Conservation (phyloP, 2,797 vertebrate genomes). For the Myotis vivesi region DNA sequence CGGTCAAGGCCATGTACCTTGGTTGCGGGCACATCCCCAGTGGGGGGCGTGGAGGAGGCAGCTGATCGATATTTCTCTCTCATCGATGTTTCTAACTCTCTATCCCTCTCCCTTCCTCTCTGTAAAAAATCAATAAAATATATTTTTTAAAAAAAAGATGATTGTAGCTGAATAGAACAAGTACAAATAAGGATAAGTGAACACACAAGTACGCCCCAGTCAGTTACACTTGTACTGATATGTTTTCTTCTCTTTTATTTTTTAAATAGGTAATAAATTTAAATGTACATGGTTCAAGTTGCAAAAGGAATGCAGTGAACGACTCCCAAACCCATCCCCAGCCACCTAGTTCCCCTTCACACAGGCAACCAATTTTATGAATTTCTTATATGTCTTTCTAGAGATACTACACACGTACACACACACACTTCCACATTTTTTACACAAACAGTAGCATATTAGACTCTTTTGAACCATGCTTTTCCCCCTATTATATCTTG, state of each 20-base stretch:
- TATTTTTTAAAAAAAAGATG: no score
- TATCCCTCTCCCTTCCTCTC: no score
- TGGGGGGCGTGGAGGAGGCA: no score
- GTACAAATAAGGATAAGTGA: background rate
- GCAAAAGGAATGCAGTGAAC: background rate
- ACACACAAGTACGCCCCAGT: background rate
- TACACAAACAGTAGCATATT: background rate
- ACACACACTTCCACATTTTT: background rate
- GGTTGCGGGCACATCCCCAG: no score
- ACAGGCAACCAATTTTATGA: background rate
- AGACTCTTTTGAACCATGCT: background rate
- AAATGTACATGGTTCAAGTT: background rate
- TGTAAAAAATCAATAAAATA: no score
- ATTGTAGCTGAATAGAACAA: background rate
- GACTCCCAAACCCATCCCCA: background rate
- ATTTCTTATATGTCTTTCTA: slow-evolving; percentile 30
- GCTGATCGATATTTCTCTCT: no score
- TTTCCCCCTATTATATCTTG: background rate
- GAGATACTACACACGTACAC: background rate
- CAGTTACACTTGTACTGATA: background rate
- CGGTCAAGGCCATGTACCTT: no score
- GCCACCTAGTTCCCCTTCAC: background rate
- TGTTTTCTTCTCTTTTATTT: background rate
- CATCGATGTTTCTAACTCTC: no score
- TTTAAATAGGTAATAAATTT: slow-evolving; percentile 26